Percentiles rank a stretch among this genome's conserved stretches.
These are phyloP conservation scores for Heterocephalus glaber DNA, from an alignment of 2,113 vertebrate species.

Conservation along the genomic window DNA sequence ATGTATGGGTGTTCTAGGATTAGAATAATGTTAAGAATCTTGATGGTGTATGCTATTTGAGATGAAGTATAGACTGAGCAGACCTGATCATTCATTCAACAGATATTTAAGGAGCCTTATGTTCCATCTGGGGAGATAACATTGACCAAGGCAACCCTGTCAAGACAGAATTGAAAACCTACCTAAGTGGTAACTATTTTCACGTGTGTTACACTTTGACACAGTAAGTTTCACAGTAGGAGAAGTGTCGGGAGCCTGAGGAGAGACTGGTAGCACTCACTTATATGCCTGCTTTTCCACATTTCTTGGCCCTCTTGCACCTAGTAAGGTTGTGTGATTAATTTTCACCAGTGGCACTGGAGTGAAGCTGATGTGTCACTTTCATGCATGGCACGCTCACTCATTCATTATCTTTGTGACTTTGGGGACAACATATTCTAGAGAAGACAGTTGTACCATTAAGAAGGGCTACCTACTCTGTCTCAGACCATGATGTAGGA, in stretches of 20 bases:
- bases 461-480: background rate
- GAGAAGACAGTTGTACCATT: background rate
- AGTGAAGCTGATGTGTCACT: background rate
- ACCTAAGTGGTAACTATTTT: background rate
- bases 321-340: background rate
- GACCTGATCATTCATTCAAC: background rate
- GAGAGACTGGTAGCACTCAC: background rate
- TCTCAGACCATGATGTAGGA: background rate
- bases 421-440: background rate
- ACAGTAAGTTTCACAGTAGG: background rate
- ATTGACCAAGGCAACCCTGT: background rate
- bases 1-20: background rate
- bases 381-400: background rate
- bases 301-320: background rate
- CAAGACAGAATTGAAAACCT: background rate
- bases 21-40: background rate
- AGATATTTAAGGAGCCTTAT: conserved; percentile 12
- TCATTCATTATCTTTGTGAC: background rate
- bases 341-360: conserved; percentile 16
- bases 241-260: background rate
- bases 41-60: background rate
- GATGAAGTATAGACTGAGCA: background rate
- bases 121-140: background rate
- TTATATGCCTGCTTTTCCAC: background rate
- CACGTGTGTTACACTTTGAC: background rate